Evolutionary conservation across 2,797 vertebrate species (phyloP).

Genomic region (Gadopsis bispinosus): DNA sequence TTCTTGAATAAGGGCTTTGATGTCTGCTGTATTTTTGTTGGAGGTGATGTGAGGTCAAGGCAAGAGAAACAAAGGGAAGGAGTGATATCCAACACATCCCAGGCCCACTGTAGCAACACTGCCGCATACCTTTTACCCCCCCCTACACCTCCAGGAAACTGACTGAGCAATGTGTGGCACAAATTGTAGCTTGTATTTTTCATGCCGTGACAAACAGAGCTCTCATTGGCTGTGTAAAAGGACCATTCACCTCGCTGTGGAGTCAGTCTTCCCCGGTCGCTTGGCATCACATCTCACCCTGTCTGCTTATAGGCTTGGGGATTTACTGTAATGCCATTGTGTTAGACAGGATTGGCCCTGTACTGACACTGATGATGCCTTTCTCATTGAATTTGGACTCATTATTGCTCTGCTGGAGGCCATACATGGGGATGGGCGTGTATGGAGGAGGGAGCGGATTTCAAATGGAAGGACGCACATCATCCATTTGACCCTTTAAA

Average conservation of each 20-base stretch:
- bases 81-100: constrained; percentile 76
- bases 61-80: constrained; percentile 70
- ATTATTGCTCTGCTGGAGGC: constrained; percentile 60
- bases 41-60: constrained; percentile 71
- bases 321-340: constrained; percentile 84
- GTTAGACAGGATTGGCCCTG: constrained; percentile 78
- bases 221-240: constrained; percentile 36
- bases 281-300: constrained; percentile 70
- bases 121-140: constrained; percentile 50
- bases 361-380: constrained; percentile 76
- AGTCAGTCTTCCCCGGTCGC: constrained; percentile 55
- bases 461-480: constrained; percentile 23
- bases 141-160: constrained; percentile 31
- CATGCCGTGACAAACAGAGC: constrained; percentile 13
- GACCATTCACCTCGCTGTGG: constrained; percentile 50
- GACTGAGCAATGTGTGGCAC: constrained; percentile 26
- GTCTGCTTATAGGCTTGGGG: constrained; percentile 74
- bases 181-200: constrained; percentile 54
- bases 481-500: constrained; percentile 34
- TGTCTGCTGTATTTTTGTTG: constrained; percentile 84
- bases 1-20: constrained; percentile 88
- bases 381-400: constrained; percentile 72
- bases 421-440: constrained; percentile 49
- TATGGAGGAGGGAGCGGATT: constrained; percentile 38
- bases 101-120: constrained; percentile 73